Conservation (phyloP, 1,140 invertebrate species). For the Pseudomyrmex flavicornis region DNA sequence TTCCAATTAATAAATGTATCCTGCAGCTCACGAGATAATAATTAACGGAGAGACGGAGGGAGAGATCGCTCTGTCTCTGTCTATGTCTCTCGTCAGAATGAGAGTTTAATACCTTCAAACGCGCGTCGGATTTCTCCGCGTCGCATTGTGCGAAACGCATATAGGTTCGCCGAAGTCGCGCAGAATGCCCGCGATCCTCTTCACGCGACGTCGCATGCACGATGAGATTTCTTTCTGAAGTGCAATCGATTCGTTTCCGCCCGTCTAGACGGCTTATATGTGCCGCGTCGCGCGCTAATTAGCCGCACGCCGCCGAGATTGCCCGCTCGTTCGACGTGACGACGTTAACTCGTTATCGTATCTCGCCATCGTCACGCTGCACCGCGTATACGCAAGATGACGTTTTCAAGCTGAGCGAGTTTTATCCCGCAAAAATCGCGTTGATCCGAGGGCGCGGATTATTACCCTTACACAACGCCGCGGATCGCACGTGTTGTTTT, state of each 20-base stretch:
- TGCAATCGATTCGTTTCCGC: slow-evolving; percentile 60
- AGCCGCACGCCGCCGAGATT: background rate
- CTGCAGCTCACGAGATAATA: slow-evolving; percentile 38
- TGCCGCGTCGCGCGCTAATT: slow-evolving; percentile 27
- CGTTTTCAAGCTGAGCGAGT: background rate
- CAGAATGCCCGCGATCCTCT: slow-evolving; percentile 29
- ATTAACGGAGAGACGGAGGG: background rate
- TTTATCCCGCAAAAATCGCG: background rate
- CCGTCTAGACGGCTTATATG: slow-evolving; percentile 61
- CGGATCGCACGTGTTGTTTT: no score
- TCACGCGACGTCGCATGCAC: slow-evolving; percentile 52
- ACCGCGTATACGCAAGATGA: background rate
- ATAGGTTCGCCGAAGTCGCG: background rate
- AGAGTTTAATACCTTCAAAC: background rate
- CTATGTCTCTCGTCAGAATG: background rate
- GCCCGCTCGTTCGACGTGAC: background rate
- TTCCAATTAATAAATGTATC: slow-evolving; percentile 73
- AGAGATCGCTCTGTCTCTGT: background rate
- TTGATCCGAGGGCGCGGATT: no score
- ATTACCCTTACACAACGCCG: no score
- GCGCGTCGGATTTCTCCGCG: background rate
- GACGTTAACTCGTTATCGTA: slow-evolving; percentile 18
- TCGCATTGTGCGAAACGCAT: background rate
- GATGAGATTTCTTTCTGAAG: slow-evolving; percentile 60
- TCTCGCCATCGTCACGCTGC: slow-evolving; percentile 2